Evolutionary conservation across 2,888 invertebrate genomes (phyloP).

Genomic region (Mythimna loreyi): DNA sequence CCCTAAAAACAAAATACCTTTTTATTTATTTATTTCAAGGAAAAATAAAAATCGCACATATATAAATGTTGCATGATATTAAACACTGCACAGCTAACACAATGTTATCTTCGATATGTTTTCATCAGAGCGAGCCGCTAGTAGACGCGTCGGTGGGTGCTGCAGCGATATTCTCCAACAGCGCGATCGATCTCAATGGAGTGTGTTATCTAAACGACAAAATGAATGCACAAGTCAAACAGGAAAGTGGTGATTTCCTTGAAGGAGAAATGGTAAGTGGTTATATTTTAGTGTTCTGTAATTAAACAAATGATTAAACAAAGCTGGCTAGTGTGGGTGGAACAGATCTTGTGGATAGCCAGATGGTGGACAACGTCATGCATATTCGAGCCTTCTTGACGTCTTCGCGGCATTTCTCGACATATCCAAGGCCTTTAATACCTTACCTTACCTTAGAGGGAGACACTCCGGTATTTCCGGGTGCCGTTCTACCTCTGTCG

Average conservation of each 20-base stretch:
- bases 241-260: slow-evolving; percentile 81
- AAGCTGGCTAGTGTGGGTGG: too few relatives aligned
- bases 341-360: too few relatives aligned
- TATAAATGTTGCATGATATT: neutral
- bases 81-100: slow-evolving; percentile 5
- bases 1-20: too few relatives aligned
- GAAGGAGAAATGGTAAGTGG: slow-evolving; percentile 81
- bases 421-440: too few relatives aligned
- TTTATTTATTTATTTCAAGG: neutral
- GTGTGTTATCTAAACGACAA: slow-evolving; percentile 96
- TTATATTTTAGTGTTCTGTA: neutral
- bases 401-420: too few relatives aligned
- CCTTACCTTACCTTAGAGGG: too few relatives aligned
- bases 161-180: slow-evolving; percentile 96
- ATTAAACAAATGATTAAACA: too few relatives aligned
- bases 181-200: slow-evolving; percentile 95
- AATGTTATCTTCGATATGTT: slow-evolving; percentile 23
- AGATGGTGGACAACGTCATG: too few relatives aligned
- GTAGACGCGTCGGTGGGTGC: slow-evolving; percentile 92
- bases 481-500: too few relatives aligned
- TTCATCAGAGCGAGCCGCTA: slow-evolving; percentile 79
- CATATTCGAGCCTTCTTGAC: too few relatives aligned
- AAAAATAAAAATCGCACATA: neutral
- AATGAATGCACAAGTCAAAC: slow-evolving; percentile 86
- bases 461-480: too few relatives aligned